A percentile compares a stretch with the other conserved stretches of the same genome.
Evolutionary conservation across 37 sponge, comb jelly and placozoan genomes (phyloP).

Genomic region (Axinella damicornis): DNA sequence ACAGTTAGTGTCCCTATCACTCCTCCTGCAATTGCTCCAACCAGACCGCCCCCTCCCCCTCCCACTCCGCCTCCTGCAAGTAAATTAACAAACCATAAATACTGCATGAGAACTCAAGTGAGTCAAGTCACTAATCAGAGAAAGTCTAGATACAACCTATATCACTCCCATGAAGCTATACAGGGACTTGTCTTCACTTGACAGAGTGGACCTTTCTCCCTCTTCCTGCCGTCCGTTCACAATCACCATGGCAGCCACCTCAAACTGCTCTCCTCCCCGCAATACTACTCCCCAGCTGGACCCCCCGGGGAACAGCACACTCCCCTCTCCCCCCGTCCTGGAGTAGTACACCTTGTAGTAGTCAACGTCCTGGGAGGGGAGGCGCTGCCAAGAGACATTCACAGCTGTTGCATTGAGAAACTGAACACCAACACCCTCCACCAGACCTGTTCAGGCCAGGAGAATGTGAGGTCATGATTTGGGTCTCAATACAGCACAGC

Average conservation of each 20-base stretch:
- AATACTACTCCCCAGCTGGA: conserved; percentile 22
- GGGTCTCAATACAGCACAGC: not conserved
- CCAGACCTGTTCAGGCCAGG: not conserved
- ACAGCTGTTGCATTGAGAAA: conserved; percentile 10
- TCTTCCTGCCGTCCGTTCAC: not conserved
- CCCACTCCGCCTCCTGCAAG: no score
- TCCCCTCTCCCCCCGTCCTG: no score
- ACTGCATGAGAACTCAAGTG: no score
- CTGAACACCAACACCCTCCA: not conserved
- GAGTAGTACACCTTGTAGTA: conserved; percentile 44
- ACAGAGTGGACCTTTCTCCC: conserved; percentile 13
- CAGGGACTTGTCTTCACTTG: not conserved
- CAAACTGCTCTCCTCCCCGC: not conserved
- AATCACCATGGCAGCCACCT: conserved; percentile 38
- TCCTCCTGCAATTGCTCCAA: conserved; percentile 7
- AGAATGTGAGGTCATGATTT: not conserved
- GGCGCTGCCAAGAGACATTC: conserved; percentile 36
- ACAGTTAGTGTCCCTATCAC: conserved; percentile 2
- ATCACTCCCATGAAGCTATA: no score
- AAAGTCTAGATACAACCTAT: no score
- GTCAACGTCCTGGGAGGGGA: conserved; percentile 10
- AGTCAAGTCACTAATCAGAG: no score
- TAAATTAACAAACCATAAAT: no score
- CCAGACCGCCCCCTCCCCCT: no score
- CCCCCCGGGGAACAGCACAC: not conserved